Percentiles rank a stretch among this genome's conserved stretches.
Conservation (phyloP, 2,113 vertebrate species). For the Tautogolabrus adspersus region DNA sequence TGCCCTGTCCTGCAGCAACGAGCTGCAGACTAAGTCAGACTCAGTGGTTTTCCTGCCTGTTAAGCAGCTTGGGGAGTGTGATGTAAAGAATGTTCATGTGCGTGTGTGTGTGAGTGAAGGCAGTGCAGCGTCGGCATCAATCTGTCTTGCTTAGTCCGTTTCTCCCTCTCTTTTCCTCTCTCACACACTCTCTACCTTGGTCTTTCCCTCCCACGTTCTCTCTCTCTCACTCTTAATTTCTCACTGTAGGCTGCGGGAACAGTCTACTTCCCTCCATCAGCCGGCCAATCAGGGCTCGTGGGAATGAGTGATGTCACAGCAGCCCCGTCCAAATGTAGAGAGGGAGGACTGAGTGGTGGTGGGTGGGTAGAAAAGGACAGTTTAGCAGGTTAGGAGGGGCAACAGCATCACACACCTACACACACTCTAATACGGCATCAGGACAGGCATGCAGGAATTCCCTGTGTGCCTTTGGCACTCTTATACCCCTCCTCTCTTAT, state of each 20-base stretch:
- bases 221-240: slow-evolving; percentile 57
- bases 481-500: slow-evolving; percentile 46
- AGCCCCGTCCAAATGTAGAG: slow-evolving; percentile 59
- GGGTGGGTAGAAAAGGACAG: slow-evolving; percentile 53
- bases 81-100: slow-evolving; percentile 52
- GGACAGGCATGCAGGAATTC: slow-evolving; percentile 73
- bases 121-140: slow-evolving; percentile 75
- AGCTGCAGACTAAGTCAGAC: slow-evolving; percentile 61
- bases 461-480: slow-evolving; percentile 52
- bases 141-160: slow-evolving; percentile 66
- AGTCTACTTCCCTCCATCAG: slow-evolving; percentile 74
- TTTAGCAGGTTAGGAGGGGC: slow-evolving; percentile 67
- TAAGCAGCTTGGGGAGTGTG: slow-evolving; percentile 73
- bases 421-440: slow-evolving; percentile 17
- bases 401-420: slow-evolving; percentile 45
- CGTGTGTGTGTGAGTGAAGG: slow-evolving; percentile 51
- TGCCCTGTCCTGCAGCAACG: slow-evolving; percentile 65
- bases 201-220: slow-evolving; percentile 26
- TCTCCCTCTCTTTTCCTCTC: slow-evolving; percentile 49
- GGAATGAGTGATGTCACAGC: slow-evolving; percentile 78
- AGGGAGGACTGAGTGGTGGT: slow-evolving; percentile 43
- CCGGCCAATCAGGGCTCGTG: slow-evolving; percentile 73
- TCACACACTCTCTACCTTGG: slow-evolving; percentile 16
- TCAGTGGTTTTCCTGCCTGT: slow-evolving; percentile 73
- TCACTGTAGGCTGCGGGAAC: slow-evolving; percentile 70